phyloP scores from a whole-genome alignment of 2,888 invertebrate species.

The Cataglyphis albicans region DNA sequence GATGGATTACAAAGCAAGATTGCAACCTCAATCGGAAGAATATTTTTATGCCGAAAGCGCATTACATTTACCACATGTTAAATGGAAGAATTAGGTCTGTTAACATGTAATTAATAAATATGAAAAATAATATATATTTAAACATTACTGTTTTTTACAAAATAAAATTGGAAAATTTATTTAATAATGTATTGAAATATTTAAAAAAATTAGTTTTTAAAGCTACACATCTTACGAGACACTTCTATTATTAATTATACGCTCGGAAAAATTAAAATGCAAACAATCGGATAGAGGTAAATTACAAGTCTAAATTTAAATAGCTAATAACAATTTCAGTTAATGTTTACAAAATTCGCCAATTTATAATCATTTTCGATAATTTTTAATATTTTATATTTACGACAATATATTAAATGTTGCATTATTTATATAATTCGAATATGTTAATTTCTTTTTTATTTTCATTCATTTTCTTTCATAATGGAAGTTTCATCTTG shows the following conservation, averaged over 20 bases:
- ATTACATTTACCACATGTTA: conserved; percentile 86
- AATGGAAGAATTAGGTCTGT: conserved; percentile 79
- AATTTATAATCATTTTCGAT: too few relatives aligned
- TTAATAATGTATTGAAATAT: conserved; percentile 16
- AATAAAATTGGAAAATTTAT: not conserved
- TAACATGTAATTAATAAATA: conserved; percentile 4
- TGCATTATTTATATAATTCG: not conserved
- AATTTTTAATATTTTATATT: too few relatives aligned
- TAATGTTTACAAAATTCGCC: not conserved
- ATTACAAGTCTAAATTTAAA: not conserved
- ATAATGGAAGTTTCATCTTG: not conserved
- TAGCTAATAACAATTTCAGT: not conserved
- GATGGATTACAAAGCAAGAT: conserved; percentile 88
- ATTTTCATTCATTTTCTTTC: too few relatives aligned
- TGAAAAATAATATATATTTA: conserved; percentile 7
- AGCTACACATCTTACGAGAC: not conserved
- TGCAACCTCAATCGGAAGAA: conserved; percentile 90
- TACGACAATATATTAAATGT: not conserved
- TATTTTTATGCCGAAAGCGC: conserved; percentile 91
- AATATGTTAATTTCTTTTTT: too few relatives aligned
- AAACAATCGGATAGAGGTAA: not conserved
- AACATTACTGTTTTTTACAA: conserved; percentile 7
- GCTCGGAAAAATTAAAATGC: not conserved
- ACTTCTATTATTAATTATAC: not conserved
- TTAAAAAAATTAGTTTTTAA: not conserved